phyloP scores from a whole-genome alignment of 1,140 invertebrate genomes.

The Eubasilissa regina region DNA sequence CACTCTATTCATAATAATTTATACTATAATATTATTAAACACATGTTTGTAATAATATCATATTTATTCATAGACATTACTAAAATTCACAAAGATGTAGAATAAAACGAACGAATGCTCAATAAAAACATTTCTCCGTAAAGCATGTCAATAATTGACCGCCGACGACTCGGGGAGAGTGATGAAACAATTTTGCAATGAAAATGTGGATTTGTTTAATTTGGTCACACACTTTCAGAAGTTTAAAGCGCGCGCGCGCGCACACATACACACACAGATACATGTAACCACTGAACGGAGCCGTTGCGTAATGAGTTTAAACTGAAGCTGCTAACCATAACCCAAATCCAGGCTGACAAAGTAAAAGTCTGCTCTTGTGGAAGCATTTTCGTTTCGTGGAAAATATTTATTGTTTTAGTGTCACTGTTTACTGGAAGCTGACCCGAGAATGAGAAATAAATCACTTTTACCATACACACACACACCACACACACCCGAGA shows the following conservation, averaged over 20 bases:
- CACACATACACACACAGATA: not conserved
- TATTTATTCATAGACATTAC: no score
- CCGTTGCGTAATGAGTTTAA: conserved; percentile 39
- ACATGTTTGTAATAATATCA: no score
- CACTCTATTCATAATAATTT: no score
- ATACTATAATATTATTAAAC: no score
- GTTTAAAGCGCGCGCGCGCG: conserved; percentile 2
- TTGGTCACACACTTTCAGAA: conserved; percentile 31
- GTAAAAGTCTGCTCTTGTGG: conserved; percentile 38
- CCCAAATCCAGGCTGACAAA: conserved; percentile 43
- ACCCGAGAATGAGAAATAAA: no score
- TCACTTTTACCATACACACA: not conserved
- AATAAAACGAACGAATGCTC: no score
- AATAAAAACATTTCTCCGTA: not conserved
- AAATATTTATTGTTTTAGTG: conserved; percentile 30
- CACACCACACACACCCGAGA: no score
- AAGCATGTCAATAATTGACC: conserved; percentile 36
- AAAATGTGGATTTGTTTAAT: conserved; percentile 36
- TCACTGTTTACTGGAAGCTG: not conserved
- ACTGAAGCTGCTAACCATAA: conserved; percentile 43
- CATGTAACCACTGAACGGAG: conserved; percentile 16
- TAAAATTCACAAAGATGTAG: no score
- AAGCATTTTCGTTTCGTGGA: conserved; percentile 27
- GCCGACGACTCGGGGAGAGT: not conserved
- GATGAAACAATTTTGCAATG: conserved; percentile 36